These are phyloP conservation scores for Limanda limanda DNA, from an alignment of 2,113 vertebrate genomes.

Conservation along the genomic window DNA sequence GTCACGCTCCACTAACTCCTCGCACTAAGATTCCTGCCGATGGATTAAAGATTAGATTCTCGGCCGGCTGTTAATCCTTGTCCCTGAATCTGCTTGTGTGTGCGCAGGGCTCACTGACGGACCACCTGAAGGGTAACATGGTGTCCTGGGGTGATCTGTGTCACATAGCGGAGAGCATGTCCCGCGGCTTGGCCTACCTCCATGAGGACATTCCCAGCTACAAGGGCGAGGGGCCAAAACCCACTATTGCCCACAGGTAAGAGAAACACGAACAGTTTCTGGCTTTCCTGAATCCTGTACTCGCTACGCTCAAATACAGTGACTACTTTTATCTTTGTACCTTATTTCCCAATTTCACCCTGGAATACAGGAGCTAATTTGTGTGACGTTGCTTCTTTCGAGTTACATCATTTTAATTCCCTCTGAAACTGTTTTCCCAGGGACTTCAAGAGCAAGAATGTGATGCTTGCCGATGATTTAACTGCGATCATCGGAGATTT, in stretches of 20 bases:
- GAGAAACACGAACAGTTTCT: background rate
- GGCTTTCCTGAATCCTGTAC: too few species aligned
- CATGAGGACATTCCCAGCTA: slow-evolving; percentile 96
- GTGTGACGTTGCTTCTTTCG: too few species aligned
- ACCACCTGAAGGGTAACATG: slow-evolving; percentile 95
- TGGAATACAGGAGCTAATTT: too few species aligned
- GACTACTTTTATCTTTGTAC: too few species aligned
- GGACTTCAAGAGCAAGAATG: slow-evolving; percentile 99
- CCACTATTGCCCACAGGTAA: slow-evolving; percentile 97
- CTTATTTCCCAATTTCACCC: too few species aligned
- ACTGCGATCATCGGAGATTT: slow-evolving; percentile 96
- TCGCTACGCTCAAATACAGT: too few species aligned
- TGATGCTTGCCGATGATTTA: slow-evolving; percentile 94
- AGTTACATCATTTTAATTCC: background rate
- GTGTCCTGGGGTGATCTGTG: slow-evolving; percentile 96
- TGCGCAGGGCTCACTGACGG: slow-evolving; percentile 92
- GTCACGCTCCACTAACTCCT: background rate
- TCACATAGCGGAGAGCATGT: slow-evolving; percentile 95
- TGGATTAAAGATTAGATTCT: background rate
- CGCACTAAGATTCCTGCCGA: background rate
- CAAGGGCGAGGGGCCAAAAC: slow-evolving; percentile 94
- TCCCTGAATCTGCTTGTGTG: slow-evolving; percentile 21
- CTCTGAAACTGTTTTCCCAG: slow-evolving; percentile 74
- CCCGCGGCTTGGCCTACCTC: slow-evolving; percentile 93
- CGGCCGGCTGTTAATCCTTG: slow-evolving; percentile 13